phyloP scores from a whole-genome alignment of 2,113 vertebrate species.

The Myotis brandtii region DNA sequence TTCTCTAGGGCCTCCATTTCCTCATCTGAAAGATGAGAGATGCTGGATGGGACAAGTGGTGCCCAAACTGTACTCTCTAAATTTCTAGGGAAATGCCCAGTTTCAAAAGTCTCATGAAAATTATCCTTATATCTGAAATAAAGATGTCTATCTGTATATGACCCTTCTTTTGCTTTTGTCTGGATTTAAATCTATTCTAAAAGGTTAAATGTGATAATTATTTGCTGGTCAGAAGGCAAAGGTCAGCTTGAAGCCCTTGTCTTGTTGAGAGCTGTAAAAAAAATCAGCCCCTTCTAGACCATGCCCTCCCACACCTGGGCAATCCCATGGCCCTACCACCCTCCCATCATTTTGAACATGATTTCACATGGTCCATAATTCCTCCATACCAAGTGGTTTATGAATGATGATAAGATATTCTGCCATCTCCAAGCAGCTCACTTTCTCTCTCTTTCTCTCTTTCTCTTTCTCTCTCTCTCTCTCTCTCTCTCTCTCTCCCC shows the following conservation, averaged over 20 bases:
- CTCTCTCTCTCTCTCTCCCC: not conserved
- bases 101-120: not conserved
- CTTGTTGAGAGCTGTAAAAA: not conserved
- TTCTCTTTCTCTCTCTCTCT: not conserved
- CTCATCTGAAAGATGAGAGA: not conserved
- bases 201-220: not conserved
- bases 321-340: accelerated
- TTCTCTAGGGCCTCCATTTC: not conserved
- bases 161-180: not conserved
- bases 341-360: not conserved
- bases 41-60: not conserved
- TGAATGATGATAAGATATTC: not conserved
- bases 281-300: not conserved
- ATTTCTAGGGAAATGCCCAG: not conserved
- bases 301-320: accelerated
- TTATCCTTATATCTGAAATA: not conserved
- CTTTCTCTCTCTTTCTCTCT: not conserved
- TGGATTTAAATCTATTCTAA: not conserved
- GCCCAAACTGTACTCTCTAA: not conserved
- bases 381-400: not conserved
- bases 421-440: not conserved
- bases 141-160: not conserved
- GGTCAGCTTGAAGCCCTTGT: not conserved
- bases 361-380: not conserved
- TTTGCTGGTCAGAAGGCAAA: not conserved